Evolutionary conservation across 2,113 vertebrate species (phyloP).

Genomic region (Mixornis gularis): DNA sequence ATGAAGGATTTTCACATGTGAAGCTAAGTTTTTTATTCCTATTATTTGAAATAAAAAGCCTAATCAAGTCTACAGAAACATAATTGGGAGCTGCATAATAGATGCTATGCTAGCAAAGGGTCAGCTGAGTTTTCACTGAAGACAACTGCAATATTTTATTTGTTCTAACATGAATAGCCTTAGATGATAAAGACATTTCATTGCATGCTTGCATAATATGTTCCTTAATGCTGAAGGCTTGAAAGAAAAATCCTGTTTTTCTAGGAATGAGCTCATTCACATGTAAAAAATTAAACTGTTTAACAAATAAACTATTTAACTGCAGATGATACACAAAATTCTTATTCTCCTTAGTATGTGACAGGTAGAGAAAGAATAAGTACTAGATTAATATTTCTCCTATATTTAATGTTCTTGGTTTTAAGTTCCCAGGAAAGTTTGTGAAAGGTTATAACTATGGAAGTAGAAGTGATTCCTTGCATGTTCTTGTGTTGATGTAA

Average conservation of each 20-base stretch:
- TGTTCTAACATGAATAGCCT: neutral
- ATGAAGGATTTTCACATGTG: conserved; percentile 1
- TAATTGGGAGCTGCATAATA: conserved; percentile 22
- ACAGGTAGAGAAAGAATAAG: neutral
- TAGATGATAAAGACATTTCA: neutral
- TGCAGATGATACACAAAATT: neutral
- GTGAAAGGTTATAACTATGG: neutral
- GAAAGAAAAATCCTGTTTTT: neutral
- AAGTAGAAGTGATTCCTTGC: neutral
- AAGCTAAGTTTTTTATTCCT: neutral
- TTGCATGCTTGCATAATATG: neutral
- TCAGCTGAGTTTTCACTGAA: neutral
- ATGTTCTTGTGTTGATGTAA: neutral
- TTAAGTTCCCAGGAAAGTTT: neutral
- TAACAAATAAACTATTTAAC: neutral
- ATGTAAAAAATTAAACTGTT: too few species aligned
- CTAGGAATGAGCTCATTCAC: neutral
- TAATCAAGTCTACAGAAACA: neutral
- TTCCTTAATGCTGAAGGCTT: neutral
- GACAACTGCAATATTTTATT: neutral
- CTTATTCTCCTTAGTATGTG: neutral
- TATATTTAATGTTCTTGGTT: neutral
- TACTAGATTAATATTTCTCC: neutral
- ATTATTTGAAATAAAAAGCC: conserved; percentile 17
- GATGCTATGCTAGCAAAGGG: neutral